Evolutionary conservation across 2,797 vertebrate species (phyloP), one percentile per base, ranked within the genome.

Genomic region (Hapalemur alaotrensis): DNA sequence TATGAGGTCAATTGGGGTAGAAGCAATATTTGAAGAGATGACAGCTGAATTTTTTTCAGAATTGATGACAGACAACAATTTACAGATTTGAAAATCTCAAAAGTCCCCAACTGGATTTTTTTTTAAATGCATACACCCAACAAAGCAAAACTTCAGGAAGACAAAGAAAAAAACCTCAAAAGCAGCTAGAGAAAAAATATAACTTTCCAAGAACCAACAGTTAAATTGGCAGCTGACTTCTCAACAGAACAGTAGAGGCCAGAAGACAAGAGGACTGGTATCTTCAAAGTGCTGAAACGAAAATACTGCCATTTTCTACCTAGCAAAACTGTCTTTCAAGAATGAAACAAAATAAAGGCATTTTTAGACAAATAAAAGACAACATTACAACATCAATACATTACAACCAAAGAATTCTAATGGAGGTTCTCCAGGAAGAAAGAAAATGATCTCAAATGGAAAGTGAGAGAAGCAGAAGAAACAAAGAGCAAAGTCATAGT

Each of bases 291-390:
- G 18, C 46, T 38, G 20, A 86, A 72, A 83, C 67, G 63, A 73
- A 95, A 87, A 92, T 50, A 88, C 4, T 88, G 69, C 52, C 78
- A 75, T 61, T 7, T 32, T 76, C 38, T 30, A 87, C 41, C 22
- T 52, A 88, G 67, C 50, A 76, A 69, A 95, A 76, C 46, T 8
- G 14, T 25, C 48, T 75, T 65, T 75, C 20, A 65, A 65, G 35
- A 92, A 48, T 57, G 17, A 82, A 83, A 91, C 48, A 70, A 87
- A 92, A 91, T n/a, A 65, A 52, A 93, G 13, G 43, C 69, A 75
- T 75, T 54, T 75, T 76, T 41, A 41, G 28, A 50, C 18, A 69
- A 76, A 50, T 13, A 69, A 67, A 93, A 75, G 18, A 46, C 70
- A 67, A 65, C 61, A 69, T 90, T 61, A 50, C 20, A 94, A 84